A percentile compares a stretch with the other conserved stretches of the same genome.
Conservation (phyloP, 1,140 invertebrate genomes). For the Sarcophaga peregrina region DNA sequence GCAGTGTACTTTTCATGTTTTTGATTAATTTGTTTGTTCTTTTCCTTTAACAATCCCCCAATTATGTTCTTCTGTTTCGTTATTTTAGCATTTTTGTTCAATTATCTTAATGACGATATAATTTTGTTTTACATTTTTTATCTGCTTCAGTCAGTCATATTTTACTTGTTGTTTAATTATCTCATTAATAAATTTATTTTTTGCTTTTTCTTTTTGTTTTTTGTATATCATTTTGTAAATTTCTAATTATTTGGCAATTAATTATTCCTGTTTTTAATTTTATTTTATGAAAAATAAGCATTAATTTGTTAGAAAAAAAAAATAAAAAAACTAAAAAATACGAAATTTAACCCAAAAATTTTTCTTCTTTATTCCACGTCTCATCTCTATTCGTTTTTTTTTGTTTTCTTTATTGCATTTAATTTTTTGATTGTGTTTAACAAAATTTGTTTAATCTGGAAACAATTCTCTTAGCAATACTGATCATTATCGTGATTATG, state of each 20-base stretch:
- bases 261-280: background rate
- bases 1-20: background rate
- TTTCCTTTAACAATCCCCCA: background rate
- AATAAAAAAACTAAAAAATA: background rate
- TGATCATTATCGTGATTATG: conserved; percentile 76
- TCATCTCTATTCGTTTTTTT: background rate
- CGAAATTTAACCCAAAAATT: background rate
- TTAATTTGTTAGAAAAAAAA: background rate
- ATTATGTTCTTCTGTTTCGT: background rate
- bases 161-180: conserved; percentile 1
- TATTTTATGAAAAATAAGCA: too few species aligned
- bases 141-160: background rate
- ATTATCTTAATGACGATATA: conserved; percentile 35
- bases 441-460: background rate
- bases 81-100: background rate
- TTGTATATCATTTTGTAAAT: background rate
- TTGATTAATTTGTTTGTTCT: conserved; percentile 30
- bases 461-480: conserved; percentile 64
- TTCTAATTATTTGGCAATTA: background rate
- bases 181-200: conserved; percentile 3
- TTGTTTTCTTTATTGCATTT: background rate
- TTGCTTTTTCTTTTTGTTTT: conserved; percentile 7
- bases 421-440: conserved; percentile 16
- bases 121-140: background rate
- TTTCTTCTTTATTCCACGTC: background rate